Conservation (phyloP, 2,888 invertebrate genomes). For the Cerceris ruficornis region DNA sequence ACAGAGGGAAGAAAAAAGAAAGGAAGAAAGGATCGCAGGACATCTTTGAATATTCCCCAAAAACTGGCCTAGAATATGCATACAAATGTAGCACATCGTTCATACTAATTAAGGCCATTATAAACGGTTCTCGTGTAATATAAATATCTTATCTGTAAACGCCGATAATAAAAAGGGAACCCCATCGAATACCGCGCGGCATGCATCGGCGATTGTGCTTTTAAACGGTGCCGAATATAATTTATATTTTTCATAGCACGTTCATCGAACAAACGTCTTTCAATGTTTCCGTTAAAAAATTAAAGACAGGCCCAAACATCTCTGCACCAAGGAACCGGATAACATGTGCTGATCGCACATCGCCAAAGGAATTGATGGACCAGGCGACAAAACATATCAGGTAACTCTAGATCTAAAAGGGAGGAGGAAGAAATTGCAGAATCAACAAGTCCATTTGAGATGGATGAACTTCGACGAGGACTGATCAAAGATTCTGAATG, state of each 20-base stretch:
- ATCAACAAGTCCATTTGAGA: no score
- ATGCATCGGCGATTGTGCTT: background rate
- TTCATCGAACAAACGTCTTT: slow-evolving; percentile 29
- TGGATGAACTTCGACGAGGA: no score
- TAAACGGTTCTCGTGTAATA: background rate
- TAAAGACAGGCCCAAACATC: no score
- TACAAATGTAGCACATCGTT: background rate
- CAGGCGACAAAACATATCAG: slow-evolving; percentile 31
- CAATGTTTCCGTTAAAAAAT: background rate
- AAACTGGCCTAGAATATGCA: no score
- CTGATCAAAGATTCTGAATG: no score
- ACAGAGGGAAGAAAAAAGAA: no score
- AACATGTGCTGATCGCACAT: background rate
- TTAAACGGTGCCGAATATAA: background rate
- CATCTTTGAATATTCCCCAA: no score
- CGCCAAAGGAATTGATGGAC: slow-evolving; percentile 22
- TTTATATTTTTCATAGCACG: background rate
- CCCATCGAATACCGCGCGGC: background rate
- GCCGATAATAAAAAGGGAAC: background rate
- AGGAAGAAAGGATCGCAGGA: no score
- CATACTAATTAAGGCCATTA: background rate
- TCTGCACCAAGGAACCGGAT: no score
- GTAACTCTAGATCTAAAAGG: background rate
- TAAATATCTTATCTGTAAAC: background rate
- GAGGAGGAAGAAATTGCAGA: background rate